Evolutionary conservation across 2,113 vertebrate genomes (phyloP).

Genomic region (Solea solea): DNA sequence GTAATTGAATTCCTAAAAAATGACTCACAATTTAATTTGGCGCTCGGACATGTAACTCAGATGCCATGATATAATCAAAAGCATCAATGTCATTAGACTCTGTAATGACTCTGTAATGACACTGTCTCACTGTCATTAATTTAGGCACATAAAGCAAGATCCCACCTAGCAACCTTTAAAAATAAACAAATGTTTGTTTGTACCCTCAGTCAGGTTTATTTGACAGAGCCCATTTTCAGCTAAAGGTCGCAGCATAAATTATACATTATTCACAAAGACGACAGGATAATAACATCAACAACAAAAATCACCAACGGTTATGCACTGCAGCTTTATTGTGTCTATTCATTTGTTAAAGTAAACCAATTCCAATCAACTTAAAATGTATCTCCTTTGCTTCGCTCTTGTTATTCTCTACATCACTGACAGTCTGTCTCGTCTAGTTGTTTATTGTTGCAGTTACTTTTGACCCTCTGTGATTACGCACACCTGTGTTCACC

Average conservation of each 20-base stretch:
- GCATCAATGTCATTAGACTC: not conserved
- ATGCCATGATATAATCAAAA: not conserved
- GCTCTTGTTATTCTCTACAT: not conserved
- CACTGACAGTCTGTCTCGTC: not conserved
- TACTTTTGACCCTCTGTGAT: slow-evolving; percentile 40
- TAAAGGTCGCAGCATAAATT: too few relatives aligned
- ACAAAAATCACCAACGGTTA: too few relatives aligned
- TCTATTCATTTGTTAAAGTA: not conserved
- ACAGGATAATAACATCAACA: too few relatives aligned
- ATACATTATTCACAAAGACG: too few relatives aligned
- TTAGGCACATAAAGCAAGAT: not conserved
- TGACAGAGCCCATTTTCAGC: too few relatives aligned
- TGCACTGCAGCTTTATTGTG: not conserved
- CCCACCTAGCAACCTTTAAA: too few relatives aligned
- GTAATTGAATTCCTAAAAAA: too few relatives aligned
- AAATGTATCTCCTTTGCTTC: not conserved
- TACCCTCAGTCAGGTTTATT: too few relatives aligned
- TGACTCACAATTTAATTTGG: too few relatives aligned
- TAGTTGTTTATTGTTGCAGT: slow-evolving; percentile 1
- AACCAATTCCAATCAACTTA: not conserved
- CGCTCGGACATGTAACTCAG: not conserved
- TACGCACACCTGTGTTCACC: slow-evolving; percentile 30
- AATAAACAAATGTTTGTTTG: too few relatives aligned
- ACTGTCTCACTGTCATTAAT: not conserved
- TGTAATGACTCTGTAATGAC: not conserved